Evolutionary conservation across 2,113 vertebrate species (phyloP).

Genomic region (Nanorana parkeri): DNA sequence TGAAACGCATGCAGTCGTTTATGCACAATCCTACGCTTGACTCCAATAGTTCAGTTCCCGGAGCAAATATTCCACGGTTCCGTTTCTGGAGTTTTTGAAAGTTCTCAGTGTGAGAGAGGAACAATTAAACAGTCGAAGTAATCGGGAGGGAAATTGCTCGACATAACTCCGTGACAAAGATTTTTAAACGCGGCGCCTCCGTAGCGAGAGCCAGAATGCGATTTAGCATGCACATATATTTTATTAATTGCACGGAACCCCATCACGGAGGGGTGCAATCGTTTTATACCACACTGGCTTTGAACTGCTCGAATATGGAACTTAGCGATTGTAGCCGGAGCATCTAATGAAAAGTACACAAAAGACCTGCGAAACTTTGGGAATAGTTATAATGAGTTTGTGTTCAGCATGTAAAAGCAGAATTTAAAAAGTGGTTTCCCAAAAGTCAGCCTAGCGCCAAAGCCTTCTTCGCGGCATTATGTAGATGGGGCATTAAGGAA

Average conservation of each 20-base stretch:
- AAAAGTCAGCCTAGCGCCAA: constrained; percentile 54
- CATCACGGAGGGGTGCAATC: background rate
- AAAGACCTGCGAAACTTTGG: constrained; percentile 26
- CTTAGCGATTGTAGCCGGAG: background rate
- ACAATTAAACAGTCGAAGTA: constrained; percentile 27
- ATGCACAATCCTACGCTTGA: constrained; percentile 18
- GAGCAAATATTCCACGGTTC: constrained; percentile 39
- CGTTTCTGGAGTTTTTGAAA: constrained; percentile 6
- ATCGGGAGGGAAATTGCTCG: constrained; percentile 14
- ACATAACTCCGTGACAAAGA: constrained; percentile 3
- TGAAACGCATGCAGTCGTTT: constrained; percentile 33
- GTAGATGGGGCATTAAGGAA: constrained; percentile 58
- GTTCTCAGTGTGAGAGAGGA: constrained; percentile 36
- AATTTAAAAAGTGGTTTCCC: constrained; percentile 52
- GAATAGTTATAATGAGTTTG: constrained; percentile 34
- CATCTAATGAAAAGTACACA: constrained; percentile 10
- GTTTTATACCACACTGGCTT: constrained; percentile 1
- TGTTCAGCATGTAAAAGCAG: constrained; percentile 54
- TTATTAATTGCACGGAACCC: constrained; percentile 31
- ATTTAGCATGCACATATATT: constrained; percentile 8
- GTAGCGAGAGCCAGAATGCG: constrained; percentile 12
- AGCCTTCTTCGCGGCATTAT: constrained; percentile 56
- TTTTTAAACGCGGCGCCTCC: constrained; percentile 15
- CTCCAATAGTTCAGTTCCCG: constrained; percentile 24
- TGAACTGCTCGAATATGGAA: constrained; percentile 19